Evolutionary conservation across 1,140 invertebrate species (phyloP), one percentile per base, ranked within the genome.

Genomic region (Drosophila teissieri): DNA sequence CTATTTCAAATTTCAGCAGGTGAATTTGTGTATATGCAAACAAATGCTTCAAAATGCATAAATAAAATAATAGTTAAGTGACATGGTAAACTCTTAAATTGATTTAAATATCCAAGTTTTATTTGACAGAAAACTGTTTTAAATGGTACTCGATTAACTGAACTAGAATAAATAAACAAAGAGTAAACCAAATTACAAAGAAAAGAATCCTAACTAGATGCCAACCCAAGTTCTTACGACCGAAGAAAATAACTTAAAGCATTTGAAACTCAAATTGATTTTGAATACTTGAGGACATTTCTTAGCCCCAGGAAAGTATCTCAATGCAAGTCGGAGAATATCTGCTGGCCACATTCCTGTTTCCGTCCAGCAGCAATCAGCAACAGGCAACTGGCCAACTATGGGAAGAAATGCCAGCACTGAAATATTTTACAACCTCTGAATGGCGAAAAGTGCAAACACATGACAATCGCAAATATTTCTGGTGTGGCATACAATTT

Each of bases 401-500:
- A 17, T 15, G 14, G 4, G 34, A 27, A 17, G 3, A 15, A 55
- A 37, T 37, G 36, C 14, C 12, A 17, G 27, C 14, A 49, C 37
- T 24, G 51, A 52, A 46, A 69, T 67, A 57, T 49, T 69, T 68
- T 68, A 51, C 54, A 70, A 70, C 46, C 46, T 45, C 37, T 63
- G 69, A 74, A 69, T 60, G 42, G 42, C 34, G 64, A 57, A 79
- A 73, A 80, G 57, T 78, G 78, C 65, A 81, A 68, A 72, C 75
- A 80, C 76, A 80, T 84, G 72, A 80, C 80, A 84, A 67, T 70
- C 44, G 37, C 53, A 63, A 68, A 69, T 45, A 80, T 56, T 84
- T 73, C 55, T 57, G 73, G 58, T 80, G 62, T 27, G 44, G 73
- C 69, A 72, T 53, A 67, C 69, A 34, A 52, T 72, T 84, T 45